These are phyloP conservation scores for Tetragonisca angustula DNA, from an alignment of 2,888 invertebrate genomes.

Conservation along the genomic window DNA sequence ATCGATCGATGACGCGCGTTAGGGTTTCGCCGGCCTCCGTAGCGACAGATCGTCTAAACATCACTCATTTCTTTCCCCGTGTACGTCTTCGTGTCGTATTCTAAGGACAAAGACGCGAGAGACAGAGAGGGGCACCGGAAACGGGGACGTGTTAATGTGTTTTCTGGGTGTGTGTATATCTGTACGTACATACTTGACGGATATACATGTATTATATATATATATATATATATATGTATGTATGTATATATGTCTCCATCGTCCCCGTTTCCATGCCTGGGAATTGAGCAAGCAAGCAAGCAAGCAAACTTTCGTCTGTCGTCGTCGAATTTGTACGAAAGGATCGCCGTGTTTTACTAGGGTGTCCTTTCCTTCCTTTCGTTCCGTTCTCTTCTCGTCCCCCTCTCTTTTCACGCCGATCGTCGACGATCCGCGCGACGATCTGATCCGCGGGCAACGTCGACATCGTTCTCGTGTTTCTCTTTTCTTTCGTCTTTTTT, in stretches of 20 bases:
- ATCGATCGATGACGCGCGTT: constrained; percentile 6
- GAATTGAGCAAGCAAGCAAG: constrained; percentile 63
- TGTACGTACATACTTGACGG: not conserved
- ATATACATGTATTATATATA: not conserved
- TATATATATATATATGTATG: not conserved
- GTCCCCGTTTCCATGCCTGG: constrained; percentile 70
- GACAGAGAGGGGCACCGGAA: constrained; percentile 71
- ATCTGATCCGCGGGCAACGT: constrained; percentile 1
- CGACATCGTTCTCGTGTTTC: not conserved
- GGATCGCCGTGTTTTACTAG: constrained; percentile 63
- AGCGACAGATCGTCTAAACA: constrained; percentile 66
- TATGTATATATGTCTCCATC: constrained; percentile 11
- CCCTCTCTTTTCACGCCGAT: not conserved
- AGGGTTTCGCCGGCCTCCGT: constrained; percentile 57
- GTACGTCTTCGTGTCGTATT: constrained; percentile 79
- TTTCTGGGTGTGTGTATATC: not conserved
- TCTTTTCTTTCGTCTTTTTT: not conserved
- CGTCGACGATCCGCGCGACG: constrained; percentile 11
- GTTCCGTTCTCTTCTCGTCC: constrained; percentile 13
- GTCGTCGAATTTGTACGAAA: constrained; percentile 68
- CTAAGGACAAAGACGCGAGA: constrained; percentile 73
- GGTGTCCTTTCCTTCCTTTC: constrained; percentile 49
- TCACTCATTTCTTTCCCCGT: constrained; percentile 68
- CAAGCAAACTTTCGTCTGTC: constrained; percentile 71
- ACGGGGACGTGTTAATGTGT: constrained; percentile 58